Percentiles rank a stretch among this genome's conserved stretches.
Evolutionary conservation across 92 coral and sea anemone genomes (phyloP).

Genomic region (Meandrina meandrites): DNA sequence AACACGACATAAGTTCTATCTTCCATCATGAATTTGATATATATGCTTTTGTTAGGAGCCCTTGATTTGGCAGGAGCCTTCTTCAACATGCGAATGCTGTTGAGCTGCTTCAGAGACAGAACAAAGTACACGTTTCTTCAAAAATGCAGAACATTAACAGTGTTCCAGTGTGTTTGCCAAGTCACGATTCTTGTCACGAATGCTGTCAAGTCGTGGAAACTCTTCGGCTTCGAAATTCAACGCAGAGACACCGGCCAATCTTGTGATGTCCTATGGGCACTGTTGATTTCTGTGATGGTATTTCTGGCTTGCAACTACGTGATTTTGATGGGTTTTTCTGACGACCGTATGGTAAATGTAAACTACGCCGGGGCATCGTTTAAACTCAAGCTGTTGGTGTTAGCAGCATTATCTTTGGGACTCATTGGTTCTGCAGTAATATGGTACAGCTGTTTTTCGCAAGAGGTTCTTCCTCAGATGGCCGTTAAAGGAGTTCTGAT

Average conservation of each 20-base stretch:
- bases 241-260: background rate
- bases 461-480: background rate
- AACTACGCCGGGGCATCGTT: background rate
- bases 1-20: background rate
- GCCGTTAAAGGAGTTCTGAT: background rate
- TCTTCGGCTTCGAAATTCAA: background rate
- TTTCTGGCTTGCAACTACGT: background rate
- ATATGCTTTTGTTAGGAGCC: background rate
- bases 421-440: background rate
- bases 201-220: background rate
- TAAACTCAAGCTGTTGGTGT: background rate
- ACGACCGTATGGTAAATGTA: background rate
- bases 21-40: background rate
- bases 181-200: background rate
- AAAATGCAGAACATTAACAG: background rate
- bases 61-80: background rate
- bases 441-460: background rate
- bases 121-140: background rate
- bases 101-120: background rate
- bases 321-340: background rate
- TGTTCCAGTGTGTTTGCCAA: background rate
- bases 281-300: too few species aligned
- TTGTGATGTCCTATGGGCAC: too few species aligned
- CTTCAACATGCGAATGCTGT: constrained; percentile 3
- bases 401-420: background rate